Evolutionary conservation across 1,140 invertebrate species (phyloP).

Genomic region (Agraylea sexmaculata): DNA sequence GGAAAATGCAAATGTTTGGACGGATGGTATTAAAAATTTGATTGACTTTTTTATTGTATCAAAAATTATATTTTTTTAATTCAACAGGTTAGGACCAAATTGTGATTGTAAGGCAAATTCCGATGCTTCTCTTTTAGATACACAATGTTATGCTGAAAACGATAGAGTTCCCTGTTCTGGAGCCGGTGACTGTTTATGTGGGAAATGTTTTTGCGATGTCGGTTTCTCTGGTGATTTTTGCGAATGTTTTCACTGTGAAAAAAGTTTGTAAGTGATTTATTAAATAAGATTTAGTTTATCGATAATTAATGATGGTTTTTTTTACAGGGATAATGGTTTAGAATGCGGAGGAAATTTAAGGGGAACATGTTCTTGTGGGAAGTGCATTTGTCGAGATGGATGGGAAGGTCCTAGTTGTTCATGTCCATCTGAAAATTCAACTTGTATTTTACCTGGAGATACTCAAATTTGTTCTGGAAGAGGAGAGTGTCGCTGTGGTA

Average conservation of each 20-base stretch:
- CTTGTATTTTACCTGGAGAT: constrained; percentile 52
- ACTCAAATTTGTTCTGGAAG: constrained; percentile 53
- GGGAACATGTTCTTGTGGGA: constrained; percentile 62
- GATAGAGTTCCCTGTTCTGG: constrained; percentile 26
- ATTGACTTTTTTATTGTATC: constrained; percentile 1
- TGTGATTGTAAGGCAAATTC: constrained; percentile 40
- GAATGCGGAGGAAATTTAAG: constrained; percentile 40
- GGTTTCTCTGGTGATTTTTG: constrained; percentile 39
- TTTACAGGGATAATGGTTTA: constrained; percentile 29
- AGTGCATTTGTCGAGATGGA: constrained; percentile 58
- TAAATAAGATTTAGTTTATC: constrained; percentile 1
- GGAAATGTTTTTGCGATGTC: constrained; percentile 35
- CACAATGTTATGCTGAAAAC: constrained; percentile 28
- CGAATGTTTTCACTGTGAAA: constrained; percentile 37
- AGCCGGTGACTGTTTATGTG: constrained; percentile 41
- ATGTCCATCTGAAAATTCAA: constrained; percentile 51
- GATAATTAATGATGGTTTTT: no score
- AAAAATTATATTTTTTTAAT: constrained; percentile 12
- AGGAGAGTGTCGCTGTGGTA: constrained; percentile 56
- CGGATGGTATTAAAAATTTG: constrained; percentile 36
- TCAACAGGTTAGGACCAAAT: constrained; percentile 41
- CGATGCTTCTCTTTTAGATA: constrained; percentile 31
- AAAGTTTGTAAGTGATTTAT: constrained; percentile 26
- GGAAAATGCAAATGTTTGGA: constrained; percentile 44
- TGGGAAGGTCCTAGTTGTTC: constrained; percentile 72